Base-by-base conservation (phyloP, 2,113 vertebrate genomes). In the Vidua macroura region DNA sequence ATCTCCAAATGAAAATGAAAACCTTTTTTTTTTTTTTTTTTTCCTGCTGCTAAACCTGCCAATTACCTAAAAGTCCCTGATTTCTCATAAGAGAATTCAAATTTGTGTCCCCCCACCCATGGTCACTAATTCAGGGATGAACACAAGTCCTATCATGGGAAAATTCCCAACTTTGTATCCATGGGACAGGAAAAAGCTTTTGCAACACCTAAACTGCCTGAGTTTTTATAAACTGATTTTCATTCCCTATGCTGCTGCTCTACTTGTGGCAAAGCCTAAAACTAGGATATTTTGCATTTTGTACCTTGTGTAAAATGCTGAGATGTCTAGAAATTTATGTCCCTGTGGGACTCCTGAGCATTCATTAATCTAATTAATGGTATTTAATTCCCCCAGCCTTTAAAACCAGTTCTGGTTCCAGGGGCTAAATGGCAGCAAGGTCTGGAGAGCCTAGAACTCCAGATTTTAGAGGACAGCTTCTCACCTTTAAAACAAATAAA, bases 191-290 rank as follows among this genome's bases (percentile, higher is more conserved):
- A 46, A 37, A 27, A 70, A 30, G 3, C 7, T 12, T 33, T 16
- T 30, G 18, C 22, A 16, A 5, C n/a, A n/a, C 52, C 56, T 13
- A 2, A 52, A n/a, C 39, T 9, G 11, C 14, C 53, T 43, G 24
- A 33, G 17, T 16, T 88, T 68, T 6, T 52, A 28, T 25, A 5
- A 77, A 52, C 8, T 52, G 10, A 19, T 51, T 73, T 60, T 58
- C 30, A 17, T n/a, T 68, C 49, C 12, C 11, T 20, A 0, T 3
- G 3, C 8, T 6, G 16, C 39, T 82, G 20, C 19, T 63, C 1
- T 33, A 10, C 33, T 46, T 41, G 24, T 27, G 63, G 56, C 52
- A 93, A 89, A 90, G 44, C n/a, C 39, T 25, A 24, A 86, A 87
- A 9, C 3, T 10, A 25, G 52, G 30, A 1, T 14, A 14, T 51